These are phyloP conservation scores for Buceros bicornis DNA, from an alignment of 2,797 vertebrate species.

Conservation along the genomic window DNA sequence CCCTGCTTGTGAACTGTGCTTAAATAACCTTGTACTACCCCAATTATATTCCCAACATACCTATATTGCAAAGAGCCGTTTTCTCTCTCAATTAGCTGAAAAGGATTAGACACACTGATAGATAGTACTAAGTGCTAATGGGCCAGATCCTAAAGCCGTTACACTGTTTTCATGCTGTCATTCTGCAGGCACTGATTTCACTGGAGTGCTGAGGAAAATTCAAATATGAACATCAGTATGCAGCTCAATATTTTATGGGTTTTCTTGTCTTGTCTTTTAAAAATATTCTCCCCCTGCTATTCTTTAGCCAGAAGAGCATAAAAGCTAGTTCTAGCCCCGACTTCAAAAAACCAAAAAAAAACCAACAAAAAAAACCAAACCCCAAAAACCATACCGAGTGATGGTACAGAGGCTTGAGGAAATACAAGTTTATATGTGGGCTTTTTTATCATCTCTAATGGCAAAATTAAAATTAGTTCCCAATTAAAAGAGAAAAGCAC, in stretches of 20 bases:
- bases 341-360: constrained; percentile 40
- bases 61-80: constrained; percentile 64
- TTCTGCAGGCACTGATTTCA: constrained; percentile 43
- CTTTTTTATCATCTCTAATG: constrained; percentile 76
- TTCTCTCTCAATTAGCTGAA: constrained; percentile 78
- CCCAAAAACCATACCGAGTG: constrained; percentile 38
- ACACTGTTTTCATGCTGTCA: constrained; percentile 21
- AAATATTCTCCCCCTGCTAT: constrained; percentile 70
- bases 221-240: constrained; percentile 67
- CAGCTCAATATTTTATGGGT: constrained; percentile 78
- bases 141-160: constrained; percentile 39
- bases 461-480: constrained; percentile 81
- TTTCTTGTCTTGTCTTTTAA: constrained; percentile 71
- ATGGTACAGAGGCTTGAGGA: constrained; percentile 70
- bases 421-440: constrained; percentile 67
- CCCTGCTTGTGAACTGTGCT: constrained; percentile 65
- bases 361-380: background rate
- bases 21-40: constrained; percentile 75
- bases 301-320: constrained; percentile 75
- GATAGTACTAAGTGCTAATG: constrained; percentile 67
- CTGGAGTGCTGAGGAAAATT: constrained; percentile 29
- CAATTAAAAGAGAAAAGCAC: constrained; percentile 80
- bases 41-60: constrained; percentile 78
- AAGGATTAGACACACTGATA: constrained; percentile 75
- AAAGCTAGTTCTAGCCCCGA: constrained; percentile 52